phyloP scores from a whole-genome alignment of 2,888 invertebrate genomes.

The Tetranychus truncatus region DNA sequence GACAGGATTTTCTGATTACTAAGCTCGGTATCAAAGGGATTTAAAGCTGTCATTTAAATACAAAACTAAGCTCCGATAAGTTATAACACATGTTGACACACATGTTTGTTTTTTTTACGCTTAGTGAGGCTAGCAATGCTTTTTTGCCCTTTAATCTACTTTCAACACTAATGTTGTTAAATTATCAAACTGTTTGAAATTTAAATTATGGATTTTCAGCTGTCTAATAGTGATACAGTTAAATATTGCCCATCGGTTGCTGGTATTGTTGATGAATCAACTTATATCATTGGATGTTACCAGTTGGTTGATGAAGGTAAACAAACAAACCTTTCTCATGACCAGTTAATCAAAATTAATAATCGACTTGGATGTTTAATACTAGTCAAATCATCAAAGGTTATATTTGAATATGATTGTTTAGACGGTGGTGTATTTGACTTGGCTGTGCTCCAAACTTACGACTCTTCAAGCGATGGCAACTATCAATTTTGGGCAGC shows the following conservation, averaged over 20 bases:
- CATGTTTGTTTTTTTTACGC: no score
- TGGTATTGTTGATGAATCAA: background rate
- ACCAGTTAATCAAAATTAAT: background rate
- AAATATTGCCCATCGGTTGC: background rate
- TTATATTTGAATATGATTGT: background rate
- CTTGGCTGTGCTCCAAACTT: background rate
- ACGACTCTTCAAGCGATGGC: background rate
- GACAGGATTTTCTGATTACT: no score
- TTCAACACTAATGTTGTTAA: background rate
- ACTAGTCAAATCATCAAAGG: background rate
- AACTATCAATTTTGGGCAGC: background rate
- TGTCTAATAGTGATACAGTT: background rate
- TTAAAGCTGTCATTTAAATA: no score
- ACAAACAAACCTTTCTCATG: background rate
- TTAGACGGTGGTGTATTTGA: slow-evolving; percentile 7
- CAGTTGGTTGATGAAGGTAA: background rate
- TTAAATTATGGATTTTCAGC: background rate
- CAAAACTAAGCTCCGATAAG: no score
- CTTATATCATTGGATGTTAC: background rate
- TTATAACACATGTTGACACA: no score
- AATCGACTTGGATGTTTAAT: background rate
- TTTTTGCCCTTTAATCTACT: no score
- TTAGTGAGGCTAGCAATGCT: no score
- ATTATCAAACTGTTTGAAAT: background rate
- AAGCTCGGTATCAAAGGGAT: no score